These are phyloP conservation scores for Phytoseiulus persimilis DNA, from an alignment of 2,888 invertebrate genomes.

Conservation along the genomic window DNA sequence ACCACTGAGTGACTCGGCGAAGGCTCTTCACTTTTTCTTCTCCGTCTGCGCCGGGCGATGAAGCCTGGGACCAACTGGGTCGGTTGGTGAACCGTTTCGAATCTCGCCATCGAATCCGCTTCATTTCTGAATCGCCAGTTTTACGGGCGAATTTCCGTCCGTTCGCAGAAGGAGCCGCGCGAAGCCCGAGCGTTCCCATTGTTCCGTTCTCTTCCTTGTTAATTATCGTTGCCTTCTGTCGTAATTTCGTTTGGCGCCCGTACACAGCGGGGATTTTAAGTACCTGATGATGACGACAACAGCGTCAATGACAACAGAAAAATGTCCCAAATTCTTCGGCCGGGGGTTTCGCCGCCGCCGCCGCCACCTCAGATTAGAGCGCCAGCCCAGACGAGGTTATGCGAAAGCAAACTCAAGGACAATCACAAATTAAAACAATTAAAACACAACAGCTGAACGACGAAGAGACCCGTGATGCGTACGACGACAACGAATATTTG, in stretches of 20 bases:
- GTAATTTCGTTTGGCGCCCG: neutral
- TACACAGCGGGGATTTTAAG: neutral
- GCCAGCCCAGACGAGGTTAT: neutral
- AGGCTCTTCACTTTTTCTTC: neutral
- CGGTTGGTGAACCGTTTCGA: neutral
- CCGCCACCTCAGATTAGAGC: neutral
- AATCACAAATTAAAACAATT: neutral
- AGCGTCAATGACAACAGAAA: neutral
- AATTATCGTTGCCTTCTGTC: neutral
- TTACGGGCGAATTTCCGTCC: neutral
- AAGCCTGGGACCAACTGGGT: neutral
- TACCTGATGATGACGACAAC: neutral
- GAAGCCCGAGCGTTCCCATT: neutral
- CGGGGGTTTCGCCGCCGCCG: neutral
- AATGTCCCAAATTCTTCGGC: neutral
- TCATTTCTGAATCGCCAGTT: neutral
- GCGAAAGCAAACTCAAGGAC: neutral
- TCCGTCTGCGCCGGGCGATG: neutral
- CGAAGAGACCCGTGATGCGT: neutral
- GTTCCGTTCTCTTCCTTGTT: neutral
- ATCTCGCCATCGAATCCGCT: neutral
- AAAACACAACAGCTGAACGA: neutral
- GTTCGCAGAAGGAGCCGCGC: neutral
- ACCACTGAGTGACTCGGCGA: neutral
- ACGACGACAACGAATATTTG: neutral